These are phyloP conservation scores for Sander lucioperca DNA, from an alignment of 2,113 vertebrate genomes.

Conservation along the genomic window DNA sequence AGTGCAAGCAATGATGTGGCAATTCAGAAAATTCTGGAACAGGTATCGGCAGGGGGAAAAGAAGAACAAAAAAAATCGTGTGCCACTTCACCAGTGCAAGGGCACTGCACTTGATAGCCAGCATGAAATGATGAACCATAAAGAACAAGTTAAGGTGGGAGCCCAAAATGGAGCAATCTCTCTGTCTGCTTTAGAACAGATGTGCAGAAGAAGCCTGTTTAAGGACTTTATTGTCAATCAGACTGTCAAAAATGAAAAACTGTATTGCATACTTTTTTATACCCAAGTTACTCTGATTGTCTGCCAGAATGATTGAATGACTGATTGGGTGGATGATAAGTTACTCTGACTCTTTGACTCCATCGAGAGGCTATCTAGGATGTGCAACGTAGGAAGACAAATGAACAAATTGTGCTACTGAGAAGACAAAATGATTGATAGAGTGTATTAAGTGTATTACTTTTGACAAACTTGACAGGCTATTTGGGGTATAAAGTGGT, in stretches of 20 bases:
- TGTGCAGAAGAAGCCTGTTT: not conserved
- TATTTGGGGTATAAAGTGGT: not conserved
- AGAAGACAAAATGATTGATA: not conserved
- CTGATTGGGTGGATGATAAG: conserved; percentile 17
- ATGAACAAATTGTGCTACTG: not conserved
- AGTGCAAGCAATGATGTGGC: not conserved
- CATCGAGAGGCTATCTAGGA: not conserved
- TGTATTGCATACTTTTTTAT: not conserved
- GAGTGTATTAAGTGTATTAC: not conserved
- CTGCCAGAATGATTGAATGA: conserved; percentile 15
- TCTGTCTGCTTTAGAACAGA: not conserved
- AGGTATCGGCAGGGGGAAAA: not conserved
- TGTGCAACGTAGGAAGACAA: not conserved
- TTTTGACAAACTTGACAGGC: conserved; percentile 10
- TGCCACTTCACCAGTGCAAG: not conserved
- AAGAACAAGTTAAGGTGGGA: not conserved
- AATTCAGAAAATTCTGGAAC: not conserved
- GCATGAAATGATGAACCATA: not conserved
- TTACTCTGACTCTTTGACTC: conserved; percentile 2
- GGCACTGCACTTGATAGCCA: not conserved
- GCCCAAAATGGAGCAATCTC: not conserved
- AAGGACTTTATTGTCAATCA: conserved; percentile 16
- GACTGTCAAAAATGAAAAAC: not conserved
- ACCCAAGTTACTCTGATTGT: conserved; percentile 27
- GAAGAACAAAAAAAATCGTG: not conserved